Percentiles rank a stretch among this genome's conserved stretches.
These are phyloP conservation scores for Zeugodacus cucurbitae DNA, from an alignment of 1,140 invertebrate species.

Conservation along the genomic window DNA sequence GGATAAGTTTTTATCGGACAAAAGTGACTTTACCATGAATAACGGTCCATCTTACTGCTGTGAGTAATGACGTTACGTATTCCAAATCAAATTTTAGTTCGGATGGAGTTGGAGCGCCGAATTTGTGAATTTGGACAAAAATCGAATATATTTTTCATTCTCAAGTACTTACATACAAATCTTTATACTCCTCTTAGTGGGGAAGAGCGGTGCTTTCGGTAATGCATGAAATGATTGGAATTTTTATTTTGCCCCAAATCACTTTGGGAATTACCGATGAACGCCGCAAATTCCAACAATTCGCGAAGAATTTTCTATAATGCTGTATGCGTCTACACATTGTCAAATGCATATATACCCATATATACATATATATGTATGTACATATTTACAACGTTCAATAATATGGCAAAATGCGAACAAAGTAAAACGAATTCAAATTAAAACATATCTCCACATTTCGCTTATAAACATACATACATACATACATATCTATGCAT, in stretches of 20 bases:
- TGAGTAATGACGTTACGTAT: too few species aligned
- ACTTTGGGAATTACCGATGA: conserved; percentile 36
- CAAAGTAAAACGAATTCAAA: conserved; percentile 22
- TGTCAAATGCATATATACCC: neutral
- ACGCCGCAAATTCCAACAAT: conserved; percentile 13
- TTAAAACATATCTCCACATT: neutral
- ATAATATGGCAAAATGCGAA: neutral
- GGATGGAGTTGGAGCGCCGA: too few species aligned
- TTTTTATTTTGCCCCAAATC: conserved; percentile 35
- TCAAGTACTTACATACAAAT: neutral
- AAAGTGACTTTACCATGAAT: too few species aligned
- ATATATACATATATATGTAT: neutral
- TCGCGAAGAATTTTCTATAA: conserved; percentile 29
- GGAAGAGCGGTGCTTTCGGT: neutral
- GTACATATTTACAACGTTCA: neutral
- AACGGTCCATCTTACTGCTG: too few species aligned
- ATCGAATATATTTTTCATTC: neutral
- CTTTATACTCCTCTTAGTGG: neutral
- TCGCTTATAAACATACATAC: neutral
- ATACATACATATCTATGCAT: neutral
- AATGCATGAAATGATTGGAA: conserved; percentile 18
- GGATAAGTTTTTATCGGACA: too few species aligned
- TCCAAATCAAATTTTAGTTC: too few species aligned
- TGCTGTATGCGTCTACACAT: neutral
- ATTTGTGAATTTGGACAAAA: too few species aligned